Evolutionary conservation across 2,888 invertebrate genomes (phyloP).

Genomic region (Tetragnatha montana): DNA sequence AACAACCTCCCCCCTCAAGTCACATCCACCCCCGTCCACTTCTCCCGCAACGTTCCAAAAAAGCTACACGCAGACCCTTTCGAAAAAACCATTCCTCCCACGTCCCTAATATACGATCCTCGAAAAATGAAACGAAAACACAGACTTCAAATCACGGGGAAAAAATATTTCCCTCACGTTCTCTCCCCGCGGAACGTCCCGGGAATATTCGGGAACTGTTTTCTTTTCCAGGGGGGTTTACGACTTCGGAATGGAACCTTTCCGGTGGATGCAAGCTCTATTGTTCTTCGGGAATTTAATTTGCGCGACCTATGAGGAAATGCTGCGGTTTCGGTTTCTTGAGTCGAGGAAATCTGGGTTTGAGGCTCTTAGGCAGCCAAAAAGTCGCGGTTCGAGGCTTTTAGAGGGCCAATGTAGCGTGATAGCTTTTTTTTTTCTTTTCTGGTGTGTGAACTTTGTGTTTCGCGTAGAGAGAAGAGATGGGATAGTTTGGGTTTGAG

Average conservation of each 20-base stretch:
- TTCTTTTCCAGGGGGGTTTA: conserved; percentile 8
- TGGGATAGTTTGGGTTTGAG: too few relatives aligned
- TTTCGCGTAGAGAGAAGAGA: too few relatives aligned
- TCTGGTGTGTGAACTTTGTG: too few relatives aligned
- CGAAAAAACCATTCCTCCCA: conserved; percentile 37
- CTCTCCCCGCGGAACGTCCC: not conserved
- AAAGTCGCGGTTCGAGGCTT: not conserved
- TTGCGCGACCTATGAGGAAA: not conserved
- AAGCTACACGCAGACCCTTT: too few relatives aligned
- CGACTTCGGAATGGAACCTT: not conserved
- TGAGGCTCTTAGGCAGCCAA: not conserved
- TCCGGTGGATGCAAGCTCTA: not conserved
- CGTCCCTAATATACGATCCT: conserved; percentile 18
- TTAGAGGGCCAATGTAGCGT: too few relatives aligned
- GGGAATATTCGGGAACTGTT: conserved; percentile 15
- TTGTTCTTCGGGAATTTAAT: conserved; percentile 23
- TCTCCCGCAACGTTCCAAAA: too few relatives aligned
- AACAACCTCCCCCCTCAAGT: too few relatives aligned
- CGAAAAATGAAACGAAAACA: conserved; percentile 59
- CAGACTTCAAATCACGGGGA: conserved; percentile 50
- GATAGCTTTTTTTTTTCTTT: too few relatives aligned
- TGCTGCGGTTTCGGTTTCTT: too few relatives aligned
- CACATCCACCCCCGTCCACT: too few relatives aligned
- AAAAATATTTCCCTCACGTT: conserved; percentile 60
- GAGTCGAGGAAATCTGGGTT: too few relatives aligned